phyloP scores from a whole-genome alignment of 2,113 vertebrate genomes.

The Otis tarda region DNA sequence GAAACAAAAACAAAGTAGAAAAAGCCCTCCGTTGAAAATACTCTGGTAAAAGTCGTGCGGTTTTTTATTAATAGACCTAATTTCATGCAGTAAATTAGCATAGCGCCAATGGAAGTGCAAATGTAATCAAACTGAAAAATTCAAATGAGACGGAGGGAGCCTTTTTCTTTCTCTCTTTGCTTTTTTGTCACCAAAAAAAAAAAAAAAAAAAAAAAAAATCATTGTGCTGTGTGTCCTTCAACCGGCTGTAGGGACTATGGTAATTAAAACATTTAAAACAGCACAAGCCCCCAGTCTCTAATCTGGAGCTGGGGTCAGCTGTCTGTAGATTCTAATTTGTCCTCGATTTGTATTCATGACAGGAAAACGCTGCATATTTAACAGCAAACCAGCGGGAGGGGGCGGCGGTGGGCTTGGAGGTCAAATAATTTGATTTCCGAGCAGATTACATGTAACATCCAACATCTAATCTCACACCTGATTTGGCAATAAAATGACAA shows the following conservation, averaged over 20 bases:
- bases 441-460: slow-evolving; percentile 93
- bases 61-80: slow-evolving; percentile 68
- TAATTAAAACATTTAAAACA: slow-evolving; percentile 97
- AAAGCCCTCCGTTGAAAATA: background rate
- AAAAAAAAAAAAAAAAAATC: slow-evolving; percentile 10
- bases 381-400: slow-evolving; percentile 90
- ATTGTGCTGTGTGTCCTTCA: slow-evolving; percentile 89
- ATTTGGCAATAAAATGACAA: slow-evolving; percentile 78
- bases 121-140: slow-evolving; percentile 71
- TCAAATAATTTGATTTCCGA: slow-evolving; percentile 97
- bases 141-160: slow-evolving; percentile 58
- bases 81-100: slow-evolving; percentile 76
- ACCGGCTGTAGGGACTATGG: slow-evolving; percentile 80
- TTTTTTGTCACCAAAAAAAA: slow-evolving; percentile 59
- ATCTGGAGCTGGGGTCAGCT: slow-evolving; percentile 93
- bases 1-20: background rate
- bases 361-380: slow-evolving; percentile 93
- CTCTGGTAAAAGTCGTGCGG: background rate
- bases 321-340: slow-evolving; percentile 99
- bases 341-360: slow-evolving; percentile 98
- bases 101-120: slow-evolving; percentile 75
- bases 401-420: slow-evolving; percentile 86
- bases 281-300: slow-evolving; percentile 82
- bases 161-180: slow-evolving; percentile 47
- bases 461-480: slow-evolving; percentile 85